These are phyloP conservation scores for Entomobrya proxima DNA, from an alignment of 2,888 invertebrate species.

Conservation along the genomic window DNA sequence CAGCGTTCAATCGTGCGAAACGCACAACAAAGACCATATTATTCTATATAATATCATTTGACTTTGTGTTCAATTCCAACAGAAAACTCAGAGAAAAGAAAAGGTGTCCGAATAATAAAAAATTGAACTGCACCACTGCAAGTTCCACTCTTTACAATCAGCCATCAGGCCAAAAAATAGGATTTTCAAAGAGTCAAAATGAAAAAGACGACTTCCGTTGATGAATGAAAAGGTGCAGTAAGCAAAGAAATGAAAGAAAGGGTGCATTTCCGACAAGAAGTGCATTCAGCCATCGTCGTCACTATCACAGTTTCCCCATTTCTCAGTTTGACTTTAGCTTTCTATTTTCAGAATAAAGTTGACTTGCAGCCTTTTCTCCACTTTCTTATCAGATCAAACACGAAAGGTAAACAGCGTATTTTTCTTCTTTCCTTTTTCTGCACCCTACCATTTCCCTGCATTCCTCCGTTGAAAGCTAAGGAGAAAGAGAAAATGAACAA, in stretches of 20 bases:
- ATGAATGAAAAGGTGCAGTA: constrained; percentile 16
- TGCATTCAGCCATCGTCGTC: not conserved
- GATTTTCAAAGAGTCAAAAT: not conserved
- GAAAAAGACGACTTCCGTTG: constrained; percentile 19
- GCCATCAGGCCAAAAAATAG: too few species aligned
- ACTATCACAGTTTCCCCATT: constrained; percentile 21
- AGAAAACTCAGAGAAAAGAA: not conserved
- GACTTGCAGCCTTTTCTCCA: constrained; percentile 1
- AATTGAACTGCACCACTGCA: not conserved
- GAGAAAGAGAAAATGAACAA: not conserved
- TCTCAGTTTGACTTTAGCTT: not conserved
- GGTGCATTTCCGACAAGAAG: not conserved
- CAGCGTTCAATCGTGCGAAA: constrained; percentile 25
- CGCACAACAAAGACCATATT: not conserved
- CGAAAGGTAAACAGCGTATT: constrained; percentile 53
- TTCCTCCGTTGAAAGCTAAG: not conserved
- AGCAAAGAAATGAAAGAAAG: not conserved
- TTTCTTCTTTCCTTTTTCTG: constrained; percentile 11
- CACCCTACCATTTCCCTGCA: not conserved
- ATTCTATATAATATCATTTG: too few species aligned
- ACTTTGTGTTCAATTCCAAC: too few species aligned
- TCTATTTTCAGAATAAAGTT: not conserved
- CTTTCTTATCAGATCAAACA: constrained; percentile 49
- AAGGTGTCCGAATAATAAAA: not conserved
- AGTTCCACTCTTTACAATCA: not conserved